These are phyloP conservation scores for Trichosurus vulpecula DNA, from an alignment of 2,797 vertebrate species.

Conservation along the genomic window DNA sequence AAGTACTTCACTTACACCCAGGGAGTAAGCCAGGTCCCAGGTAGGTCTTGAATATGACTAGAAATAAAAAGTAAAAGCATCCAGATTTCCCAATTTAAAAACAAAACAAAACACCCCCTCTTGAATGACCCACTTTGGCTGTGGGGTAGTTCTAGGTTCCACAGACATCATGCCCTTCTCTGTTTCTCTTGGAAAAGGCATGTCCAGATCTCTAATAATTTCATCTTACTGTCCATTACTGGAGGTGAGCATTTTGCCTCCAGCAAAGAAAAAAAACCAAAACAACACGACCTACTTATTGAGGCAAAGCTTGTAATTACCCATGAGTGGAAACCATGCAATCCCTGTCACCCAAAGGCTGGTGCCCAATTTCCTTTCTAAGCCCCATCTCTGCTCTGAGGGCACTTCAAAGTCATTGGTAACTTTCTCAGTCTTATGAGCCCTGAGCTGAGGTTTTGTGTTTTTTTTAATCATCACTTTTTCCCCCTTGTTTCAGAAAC, in stretches of 20 bases:
- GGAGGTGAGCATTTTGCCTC: constrained; percentile 67
- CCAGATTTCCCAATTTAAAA: constrained; percentile 27
- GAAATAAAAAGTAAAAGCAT: constrained; percentile 20
- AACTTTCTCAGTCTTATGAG: constrained; percentile 61
- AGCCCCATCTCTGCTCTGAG: constrained; percentile 42
- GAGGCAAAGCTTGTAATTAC: constrained; percentile 66
- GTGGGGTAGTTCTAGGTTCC: neutral
- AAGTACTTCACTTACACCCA: constrained; percentile 23
- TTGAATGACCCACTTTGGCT: constrained; percentile 43
- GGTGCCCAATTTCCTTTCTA: neutral
- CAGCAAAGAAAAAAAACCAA: constrained; percentile 70
- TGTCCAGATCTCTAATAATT: constrained; percentile 65
- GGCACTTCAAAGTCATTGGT: constrained; percentile 55
- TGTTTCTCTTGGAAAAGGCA: constrained; percentile 61
- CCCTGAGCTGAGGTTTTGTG: constrained; percentile 58
- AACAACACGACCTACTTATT: constrained; percentile 74
- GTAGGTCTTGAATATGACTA: neutral
- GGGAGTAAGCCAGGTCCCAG: constrained; percentile 2
- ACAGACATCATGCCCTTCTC: constrained; percentile 31
- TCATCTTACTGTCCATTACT: constrained; percentile 65
- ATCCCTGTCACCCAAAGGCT: constrained; percentile 26
- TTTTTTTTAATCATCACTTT: constrained; percentile 72
- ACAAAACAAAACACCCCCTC: constrained; percentile 1
- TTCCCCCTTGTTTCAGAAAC: constrained; percentile 89
- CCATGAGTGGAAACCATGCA: constrained; percentile 56